These are phyloP conservation scores for Pomacea canaliculata DNA, from an alignment of 2,888 invertebrate species.

Conservation along the genomic window DNA sequence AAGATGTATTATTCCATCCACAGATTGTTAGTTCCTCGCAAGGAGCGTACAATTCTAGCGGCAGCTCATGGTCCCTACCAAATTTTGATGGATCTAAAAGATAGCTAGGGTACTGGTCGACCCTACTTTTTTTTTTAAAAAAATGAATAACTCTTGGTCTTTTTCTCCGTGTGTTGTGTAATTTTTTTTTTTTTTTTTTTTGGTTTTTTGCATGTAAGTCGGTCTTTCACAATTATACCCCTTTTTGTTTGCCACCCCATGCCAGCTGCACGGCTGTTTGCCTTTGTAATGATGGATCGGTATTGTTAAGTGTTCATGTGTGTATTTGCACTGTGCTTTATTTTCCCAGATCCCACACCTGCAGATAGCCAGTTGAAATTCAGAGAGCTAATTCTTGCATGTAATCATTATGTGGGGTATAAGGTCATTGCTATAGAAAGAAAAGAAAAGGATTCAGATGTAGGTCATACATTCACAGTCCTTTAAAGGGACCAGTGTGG, in stretches of 20 bases:
- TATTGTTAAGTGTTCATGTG: too few species aligned
- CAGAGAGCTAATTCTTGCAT: neutral
- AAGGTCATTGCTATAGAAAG: too few species aligned
- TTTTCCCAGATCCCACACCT: neutral
- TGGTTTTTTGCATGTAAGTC: neutral
- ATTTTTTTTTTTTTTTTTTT: too few species aligned
- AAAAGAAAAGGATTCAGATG: too few species aligned
- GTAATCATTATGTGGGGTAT: neutral
- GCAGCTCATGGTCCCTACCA: slow-evolving; percentile 44
- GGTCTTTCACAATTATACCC: neutral
- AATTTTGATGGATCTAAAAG: slow-evolving; percentile 41
- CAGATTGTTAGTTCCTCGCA: slow-evolving; percentile 39
- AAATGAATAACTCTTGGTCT: too few species aligned
- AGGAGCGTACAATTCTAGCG: slow-evolving; percentile 35
- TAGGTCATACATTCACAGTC: too few species aligned
- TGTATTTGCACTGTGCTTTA: too few species aligned
- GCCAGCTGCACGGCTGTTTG: too few species aligned
- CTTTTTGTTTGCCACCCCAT: neutral
- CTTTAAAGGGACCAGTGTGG: too few species aligned
- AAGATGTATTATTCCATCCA: slow-evolving; percentile 12
- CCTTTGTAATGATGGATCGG: too few species aligned
- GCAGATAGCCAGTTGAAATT: neutral
- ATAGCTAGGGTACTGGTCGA: slow-evolving; percentile 33
- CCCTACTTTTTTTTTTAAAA: slow-evolving; percentile 2
- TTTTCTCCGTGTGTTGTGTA: too few species aligned